Base-by-base conservation (phyloP, 1,140 invertebrate genomes). In the Drosophila persimilis region DNA sequence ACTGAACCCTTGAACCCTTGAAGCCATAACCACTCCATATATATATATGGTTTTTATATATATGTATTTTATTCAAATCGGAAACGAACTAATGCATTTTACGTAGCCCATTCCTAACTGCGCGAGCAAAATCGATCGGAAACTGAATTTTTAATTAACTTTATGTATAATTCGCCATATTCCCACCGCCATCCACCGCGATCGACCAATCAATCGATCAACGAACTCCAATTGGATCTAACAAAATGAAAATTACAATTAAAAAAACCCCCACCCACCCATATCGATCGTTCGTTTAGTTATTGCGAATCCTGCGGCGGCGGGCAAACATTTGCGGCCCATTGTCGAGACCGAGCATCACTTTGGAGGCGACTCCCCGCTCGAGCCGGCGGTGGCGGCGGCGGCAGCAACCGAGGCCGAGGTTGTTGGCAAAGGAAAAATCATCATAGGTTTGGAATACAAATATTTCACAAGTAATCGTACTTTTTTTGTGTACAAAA, bases 391-490 rank as follows among this genome's bases (percentile, higher is more conserved):
- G 29, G 31, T 13, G 29, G 26, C 7, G 24, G 61, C 54, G 43
- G 48, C 20, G 51, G 20, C 17, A 59, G 66, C 63, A 17, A 57
- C 59, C 48, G 48, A 39, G 11, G 3, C 57, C 59, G 79, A 73
- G 41, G 52, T 74, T 62, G 75, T 78, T 67, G 88, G 89, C 57
- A 90, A 76, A 85, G 89, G 81, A 90, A 90, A 90, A 77, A 89
- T 91, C 67, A 91, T 91, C 63, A 91, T 91, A 91, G 90, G 90
- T 91, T 90, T 90, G 90, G 89, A 39, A 39, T 39, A 80, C 85
- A 65, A 80, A 71, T 73, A 13, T 13, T 39, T 39, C 35, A 73
- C 50, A 88, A 77, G 73, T 63, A 59, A 60, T 81, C 80, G 67
- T 72, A 81, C 35, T 48, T 77, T 35, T 66, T 69, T 70, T 76